Conservation (phyloP, 2,888 invertebrate genomes). For the Danaus chrysippus region DNA sequence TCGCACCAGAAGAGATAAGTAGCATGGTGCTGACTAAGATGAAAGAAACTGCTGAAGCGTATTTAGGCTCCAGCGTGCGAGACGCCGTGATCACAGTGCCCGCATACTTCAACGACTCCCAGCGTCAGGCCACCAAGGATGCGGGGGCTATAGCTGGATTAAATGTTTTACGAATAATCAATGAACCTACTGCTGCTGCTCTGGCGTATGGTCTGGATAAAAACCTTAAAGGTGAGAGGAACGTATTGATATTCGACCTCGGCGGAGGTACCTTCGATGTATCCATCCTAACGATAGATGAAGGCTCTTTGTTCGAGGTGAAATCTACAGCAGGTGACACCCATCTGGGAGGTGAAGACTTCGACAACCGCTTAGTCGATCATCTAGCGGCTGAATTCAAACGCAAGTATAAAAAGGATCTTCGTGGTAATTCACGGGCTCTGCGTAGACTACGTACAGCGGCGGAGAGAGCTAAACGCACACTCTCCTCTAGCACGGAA, state of each 20-base stretch:
- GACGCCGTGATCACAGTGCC: conserved; percentile 90
- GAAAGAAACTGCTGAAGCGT: conserved; percentile 85
- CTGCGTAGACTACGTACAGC: conserved; percentile 85
- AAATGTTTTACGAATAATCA: conserved; percentile 90
- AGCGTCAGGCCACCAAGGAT: conserved; percentile 89
- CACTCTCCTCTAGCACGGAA: conserved; percentile 86
- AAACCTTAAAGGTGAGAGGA: conserved; percentile 81
- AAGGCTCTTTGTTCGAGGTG: conserved; percentile 87
- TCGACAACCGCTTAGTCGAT: conserved; percentile 81
- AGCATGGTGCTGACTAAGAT: conserved; percentile 80
- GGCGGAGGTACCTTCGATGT: conserved; percentile 89
- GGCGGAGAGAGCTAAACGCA: conserved; percentile 88
- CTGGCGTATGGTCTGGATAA: conserved; percentile 85
- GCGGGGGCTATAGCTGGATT: conserved; percentile 88
- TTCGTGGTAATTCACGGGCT: conserved; percentile 82
- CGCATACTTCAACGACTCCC: conserved; percentile 88
- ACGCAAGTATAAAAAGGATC: conserved; percentile 84
- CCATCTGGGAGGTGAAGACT: conserved; percentile 88
- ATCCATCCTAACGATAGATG: conserved; percentile 89
- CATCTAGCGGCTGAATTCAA: conserved; percentile 85
- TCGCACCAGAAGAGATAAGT: conserved; percentile 85
- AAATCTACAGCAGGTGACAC: conserved; percentile 91
- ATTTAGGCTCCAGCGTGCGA: conserved; percentile 81
- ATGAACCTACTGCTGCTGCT: conserved; percentile 89
- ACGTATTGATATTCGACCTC: conserved; percentile 82